These are phyloP conservation scores for Polyploca ridens DNA, from an alignment of 2,888 invertebrate genomes.

Conservation along the genomic window DNA sequence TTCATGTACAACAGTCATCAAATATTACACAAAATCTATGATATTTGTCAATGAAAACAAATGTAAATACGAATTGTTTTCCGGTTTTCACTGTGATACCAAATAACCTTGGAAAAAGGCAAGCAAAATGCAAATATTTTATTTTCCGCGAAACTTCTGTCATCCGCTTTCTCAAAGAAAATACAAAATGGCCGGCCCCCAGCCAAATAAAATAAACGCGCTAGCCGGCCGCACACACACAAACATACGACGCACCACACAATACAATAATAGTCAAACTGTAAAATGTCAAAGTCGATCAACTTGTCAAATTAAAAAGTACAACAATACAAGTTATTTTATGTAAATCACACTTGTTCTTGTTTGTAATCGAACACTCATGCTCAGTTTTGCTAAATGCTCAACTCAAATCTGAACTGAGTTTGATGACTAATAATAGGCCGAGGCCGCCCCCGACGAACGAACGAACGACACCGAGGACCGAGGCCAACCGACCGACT, in stretches of 20 bases:
- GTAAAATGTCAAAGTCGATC: neutral
- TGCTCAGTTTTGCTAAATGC: slow-evolving; percentile 33
- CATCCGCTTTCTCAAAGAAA: slow-evolving; percentile 52
- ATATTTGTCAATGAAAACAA: neutral
- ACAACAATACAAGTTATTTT: neutral
- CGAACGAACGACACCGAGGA: no score
- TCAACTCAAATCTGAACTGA: slow-evolving; percentile 15
- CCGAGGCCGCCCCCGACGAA: neutral
- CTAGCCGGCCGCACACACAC: neutral
- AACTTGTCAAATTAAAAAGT: neutral
- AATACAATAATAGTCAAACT: neutral
- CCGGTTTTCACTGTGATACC: slow-evolving; percentile 20
- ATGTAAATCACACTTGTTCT: slow-evolving; percentile 4
- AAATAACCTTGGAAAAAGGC: slow-evolving; percentile 27
- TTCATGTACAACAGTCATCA: neutral
- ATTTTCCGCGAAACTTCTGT: slow-evolving; percentile 64
- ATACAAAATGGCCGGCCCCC: slow-evolving; percentile 76
- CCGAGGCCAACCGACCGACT: neutral
- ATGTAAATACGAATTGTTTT: neutral
- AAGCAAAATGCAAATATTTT: slow-evolving; percentile 48
- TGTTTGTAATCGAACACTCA: neutral
- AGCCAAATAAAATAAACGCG: neutral
- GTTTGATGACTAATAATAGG: neutral
- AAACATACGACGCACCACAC: neutral
- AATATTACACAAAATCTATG: neutral